These are phyloP conservation scores for Halocynthia aurantium DNA, from an alignment of 23 tunicate species.

Conservation along the genomic window DNA sequence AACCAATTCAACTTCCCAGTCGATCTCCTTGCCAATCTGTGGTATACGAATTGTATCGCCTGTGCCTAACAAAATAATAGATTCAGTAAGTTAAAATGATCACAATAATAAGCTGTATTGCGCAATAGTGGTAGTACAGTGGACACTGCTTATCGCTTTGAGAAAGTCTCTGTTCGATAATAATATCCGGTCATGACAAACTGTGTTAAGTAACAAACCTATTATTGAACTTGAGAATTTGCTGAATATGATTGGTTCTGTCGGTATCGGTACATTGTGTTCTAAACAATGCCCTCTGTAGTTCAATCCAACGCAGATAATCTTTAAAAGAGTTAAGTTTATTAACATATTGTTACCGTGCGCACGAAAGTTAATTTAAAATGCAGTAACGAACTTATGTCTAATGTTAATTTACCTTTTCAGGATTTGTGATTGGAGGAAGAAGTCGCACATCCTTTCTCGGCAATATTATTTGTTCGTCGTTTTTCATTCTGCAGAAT, in stretches of 20 bases:
- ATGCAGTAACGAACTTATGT: no score
- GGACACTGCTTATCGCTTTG: neutral
- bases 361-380: neutral
- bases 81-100: no score
- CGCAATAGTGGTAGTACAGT: neutral
- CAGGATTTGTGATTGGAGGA: slow-evolving; percentile 61
- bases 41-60: slow-evolving; percentile 50
- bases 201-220: slow-evolving; percentile 29
- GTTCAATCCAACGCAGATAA: slow-evolving; percentile 90
- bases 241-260: slow-evolving; percentile 88
- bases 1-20: slow-evolving; percentile 81
- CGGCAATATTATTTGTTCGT: neutral
- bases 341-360: neutral
- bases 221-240: slow-evolving; percentile 81
- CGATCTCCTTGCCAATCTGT: slow-evolving; percentile 39
- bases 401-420: no score
- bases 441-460: slow-evolving; percentile 40
- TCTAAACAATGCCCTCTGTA: slow-evolving; percentile 88
- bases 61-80: neutral
- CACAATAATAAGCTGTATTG: no score
- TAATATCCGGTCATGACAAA: no score
- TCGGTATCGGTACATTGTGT: slow-evolving; percentile 67
- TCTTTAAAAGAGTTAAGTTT: slow-evolving; percentile 18
- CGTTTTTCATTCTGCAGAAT: neutral
- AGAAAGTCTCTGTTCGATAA: no score